Conservation (phyloP, 2,888 invertebrate genomes). For the Melieria picta region DNA sequence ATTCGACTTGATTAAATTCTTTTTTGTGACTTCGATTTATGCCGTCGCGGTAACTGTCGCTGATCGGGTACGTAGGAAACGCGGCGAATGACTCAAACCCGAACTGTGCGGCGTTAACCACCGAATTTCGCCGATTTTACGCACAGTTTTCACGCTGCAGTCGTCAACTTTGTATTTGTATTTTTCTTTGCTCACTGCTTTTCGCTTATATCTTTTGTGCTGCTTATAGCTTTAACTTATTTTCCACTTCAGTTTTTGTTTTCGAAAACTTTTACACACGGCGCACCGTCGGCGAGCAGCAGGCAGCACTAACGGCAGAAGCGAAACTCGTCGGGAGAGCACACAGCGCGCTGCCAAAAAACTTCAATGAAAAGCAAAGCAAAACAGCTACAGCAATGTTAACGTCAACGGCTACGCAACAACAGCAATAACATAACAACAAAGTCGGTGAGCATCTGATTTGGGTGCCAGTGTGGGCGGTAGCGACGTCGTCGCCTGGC, state of each 20-base stretch:
- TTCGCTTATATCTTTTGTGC: not conserved
- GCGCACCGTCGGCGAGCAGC: not conserved
- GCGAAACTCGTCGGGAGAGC: slow-evolving; percentile 10
- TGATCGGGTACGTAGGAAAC: slow-evolving; percentile 1
- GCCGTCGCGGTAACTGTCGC: not conserved
- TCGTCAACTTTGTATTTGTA: not conserved
- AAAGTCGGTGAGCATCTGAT: slow-evolving; percentile 17
- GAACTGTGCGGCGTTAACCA: slow-evolving; percentile 7
- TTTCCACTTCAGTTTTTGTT: not conserved
- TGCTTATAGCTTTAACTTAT: not conserved
- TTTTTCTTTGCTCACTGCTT: not conserved
- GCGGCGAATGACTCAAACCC: slow-evolving; percentile 23
- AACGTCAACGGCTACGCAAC: slow-evolving; percentile 4
- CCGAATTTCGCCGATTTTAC: slow-evolving; percentile 16
- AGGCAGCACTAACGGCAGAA: not conserved
- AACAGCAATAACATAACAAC: slow-evolving; percentile 15
- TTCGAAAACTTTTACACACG: not conserved
- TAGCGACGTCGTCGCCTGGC: not conserved
- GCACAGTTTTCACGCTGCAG: not conserved
- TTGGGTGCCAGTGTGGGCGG: slow-evolving; percentile 40
- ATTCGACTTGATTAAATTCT: slow-evolving; percentile 1
- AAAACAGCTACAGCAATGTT: slow-evolving; percentile 10
- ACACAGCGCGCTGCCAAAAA: slow-evolving; percentile 1
- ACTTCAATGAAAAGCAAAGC: not conserved
- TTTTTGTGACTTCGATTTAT: slow-evolving; percentile 9